Base-by-base conservation (phyloP, 2,888 invertebrate genomes). In the Trachelus iudaicus region DNA sequence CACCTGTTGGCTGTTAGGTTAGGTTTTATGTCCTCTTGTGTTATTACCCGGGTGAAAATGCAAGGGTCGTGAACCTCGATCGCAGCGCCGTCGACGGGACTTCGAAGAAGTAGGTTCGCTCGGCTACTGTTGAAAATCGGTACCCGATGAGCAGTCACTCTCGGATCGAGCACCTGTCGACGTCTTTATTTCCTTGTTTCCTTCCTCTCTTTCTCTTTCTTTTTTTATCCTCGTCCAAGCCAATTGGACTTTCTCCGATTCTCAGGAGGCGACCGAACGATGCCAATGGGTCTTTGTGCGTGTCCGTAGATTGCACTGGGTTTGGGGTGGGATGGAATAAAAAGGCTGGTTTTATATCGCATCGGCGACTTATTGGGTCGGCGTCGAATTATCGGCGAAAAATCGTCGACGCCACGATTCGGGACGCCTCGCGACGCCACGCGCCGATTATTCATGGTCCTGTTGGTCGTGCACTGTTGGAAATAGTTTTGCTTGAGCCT, bases 201-300 rank as follows among this genome's bases (percentile, higher is more conserved):
- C 31, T 74, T 69, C 69, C 34, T 75, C 69, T 69, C 73, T 12
- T 69, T 73, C 56, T 73, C 40, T 40, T 73, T 77, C 69, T 68
- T 73, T 40, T 15, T 76, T 79, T 78, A 74, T 80, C 69, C 80
- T 73, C 77, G 69, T 78, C 73, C 69, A 75, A 75, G 81, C 81
- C 81, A 81, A 85, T 80, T 85, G 80, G 80, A 83, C 85, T 85
- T 85, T 85, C 85, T 83, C 85, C 80, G 74, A 73, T 77, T 74
- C 31, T 69, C 79, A 74, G 80, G 79, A 74, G 80, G 40, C 40
- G 6, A 1, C 40, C 2, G 40, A 15, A 6, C 40, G 40, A 40
- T 40, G 40, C 15, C 40, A 40, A 40, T 40, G 40, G 40, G 40
- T 40, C 40, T 40, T 15, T 40, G 40, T 40, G 74, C 40, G 69